A percentile compares a stretch with the other conserved stretches of the same genome.
Conservation (phyloP, 2,113 vertebrate genomes). For the Oreochromis spilurus region DNA sequence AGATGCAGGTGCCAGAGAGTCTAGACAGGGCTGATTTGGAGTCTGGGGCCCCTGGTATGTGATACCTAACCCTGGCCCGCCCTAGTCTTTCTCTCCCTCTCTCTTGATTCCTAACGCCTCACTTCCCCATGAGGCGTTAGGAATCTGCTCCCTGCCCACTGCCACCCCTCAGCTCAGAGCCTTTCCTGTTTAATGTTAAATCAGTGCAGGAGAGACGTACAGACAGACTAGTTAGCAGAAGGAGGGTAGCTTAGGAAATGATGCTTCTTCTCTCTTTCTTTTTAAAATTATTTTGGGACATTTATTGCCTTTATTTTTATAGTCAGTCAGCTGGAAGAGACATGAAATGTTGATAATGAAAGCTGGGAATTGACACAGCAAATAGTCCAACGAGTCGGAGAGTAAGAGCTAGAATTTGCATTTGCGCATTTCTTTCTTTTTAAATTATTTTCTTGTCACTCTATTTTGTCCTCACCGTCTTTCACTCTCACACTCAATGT, state of each 20-base stretch:
- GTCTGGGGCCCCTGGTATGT: constrained; percentile 88
- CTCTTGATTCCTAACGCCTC: constrained; percentile 76
- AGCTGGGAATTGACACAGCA: background rate
- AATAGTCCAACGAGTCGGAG: background rate
- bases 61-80: constrained; percentile 87
- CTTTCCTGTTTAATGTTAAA: constrained; percentile 85
- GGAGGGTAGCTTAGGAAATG: background rate
- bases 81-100: constrained; percentile 7
- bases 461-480: background rate
- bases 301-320: background rate
- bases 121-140: background rate
- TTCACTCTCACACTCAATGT: constrained; percentile 1
- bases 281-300: background rate
- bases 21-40: constrained; percentile 96
- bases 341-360: background rate
- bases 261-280: background rate
- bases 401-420: background rate
- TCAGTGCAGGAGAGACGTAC: constrained; percentile 76
- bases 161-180: constrained; percentile 70
- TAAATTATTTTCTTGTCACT: background rate
- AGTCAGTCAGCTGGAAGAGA: background rate
- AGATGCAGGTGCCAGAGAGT: constrained; percentile 99
- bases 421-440: background rate
- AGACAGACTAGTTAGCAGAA: constrained; percentile 45
- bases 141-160: background rate